Base-by-base conservation (phyloP, 2,888 invertebrate genomes). In the Archaeoteleia sp. region DNA sequence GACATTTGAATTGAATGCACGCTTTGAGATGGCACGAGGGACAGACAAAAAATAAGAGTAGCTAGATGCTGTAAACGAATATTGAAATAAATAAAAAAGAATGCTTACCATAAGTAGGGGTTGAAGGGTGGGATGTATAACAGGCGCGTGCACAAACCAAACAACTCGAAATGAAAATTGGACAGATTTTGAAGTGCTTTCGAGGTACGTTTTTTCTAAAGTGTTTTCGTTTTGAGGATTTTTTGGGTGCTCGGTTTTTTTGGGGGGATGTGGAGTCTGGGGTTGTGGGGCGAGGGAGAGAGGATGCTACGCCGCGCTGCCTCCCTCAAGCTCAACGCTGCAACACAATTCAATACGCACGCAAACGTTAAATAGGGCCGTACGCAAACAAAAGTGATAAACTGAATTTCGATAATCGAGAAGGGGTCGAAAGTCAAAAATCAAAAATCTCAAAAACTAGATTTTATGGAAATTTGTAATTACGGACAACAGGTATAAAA, bases 141-240 rank as follows among this genome's bases (percentile, higher is more conserved):
- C 85, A 84, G 84, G 84, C 83, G 82, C 84, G 84, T 85, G 84
- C 84, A 85, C 84, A 85, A 85, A 84, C 85, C 84, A 85, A 85
- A 85, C 83, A 85, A 85, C 85, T 85, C 82, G 84, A 85, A 85
- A 85, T 84, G 83, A 85, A 84, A 85, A 85, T 83, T 78, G 82
- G 83, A 77, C 81, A 83, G 79, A 77, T 78, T 76, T 80, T 81
- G 76, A 78, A 80, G 73, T 73, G 74, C 71, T 75, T 77, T 78
- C 73, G 76, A 74, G 75, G 70, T 70, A 39, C 9, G 29, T 48
- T 55, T 51, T 32, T 54, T 58, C 17, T 14, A 43, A 14, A 34
- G 32, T 37, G 20, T 39, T 43, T 49, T 2, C 32, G n/a, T 39
- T 42, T 45, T 27, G 20, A 30, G 67, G 39, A 43, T 35, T 48